Percentiles rank a stretch among this genome's conserved stretches.
These are phyloP conservation scores for Thalassophryne amazonica DNA, from an alignment of 2,797 vertebrate genomes.

Conservation along the genomic window DNA sequence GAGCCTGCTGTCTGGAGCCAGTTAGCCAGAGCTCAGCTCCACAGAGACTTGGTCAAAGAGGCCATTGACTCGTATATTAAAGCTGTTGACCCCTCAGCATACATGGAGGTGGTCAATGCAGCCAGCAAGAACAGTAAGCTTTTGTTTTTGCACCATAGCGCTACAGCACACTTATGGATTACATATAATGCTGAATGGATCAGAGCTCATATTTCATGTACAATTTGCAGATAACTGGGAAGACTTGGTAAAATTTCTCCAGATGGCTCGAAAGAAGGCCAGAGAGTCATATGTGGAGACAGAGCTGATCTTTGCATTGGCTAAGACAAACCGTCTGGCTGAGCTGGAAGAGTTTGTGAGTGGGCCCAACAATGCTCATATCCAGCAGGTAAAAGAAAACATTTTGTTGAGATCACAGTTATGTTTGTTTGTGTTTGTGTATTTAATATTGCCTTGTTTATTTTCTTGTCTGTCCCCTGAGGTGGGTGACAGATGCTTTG, in stretches of 20 bases:
- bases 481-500: slow-evolving; percentile 84
- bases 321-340: slow-evolving; percentile 90
- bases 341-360: slow-evolving; percentile 90
- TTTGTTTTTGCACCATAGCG: background rate
- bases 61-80: slow-evolving; percentile 90
- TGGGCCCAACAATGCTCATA: slow-evolving; percentile 89
- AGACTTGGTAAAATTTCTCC: slow-evolving; percentile 91
- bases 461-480: too few species aligned
- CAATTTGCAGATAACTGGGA: slow-evolving; percentile 85
- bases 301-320: slow-evolving; percentile 90
- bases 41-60: slow-evolving; percentile 89
- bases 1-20: slow-evolving; percentile 90
- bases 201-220: slow-evolving; percentile 26
- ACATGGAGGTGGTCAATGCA: slow-evolving; percentile 88
- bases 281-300: slow-evolving; percentile 90
- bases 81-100: slow-evolving; percentile 85
- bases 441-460: too few species aligned
- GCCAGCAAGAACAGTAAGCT: slow-evolving; percentile 84
- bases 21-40: slow-evolving; percentile 85
- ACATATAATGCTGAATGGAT: background rate
- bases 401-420: too few species aligned
- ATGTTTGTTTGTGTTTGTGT: too few species aligned
- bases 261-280: slow-evolving; percentile 92
- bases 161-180: background rate
- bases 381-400: slow-evolving; percentile 81